Evolutionary conservation across 1,140 invertebrate genomes (phyloP).

Genomic region (Harlomillsia oculata): DNA sequence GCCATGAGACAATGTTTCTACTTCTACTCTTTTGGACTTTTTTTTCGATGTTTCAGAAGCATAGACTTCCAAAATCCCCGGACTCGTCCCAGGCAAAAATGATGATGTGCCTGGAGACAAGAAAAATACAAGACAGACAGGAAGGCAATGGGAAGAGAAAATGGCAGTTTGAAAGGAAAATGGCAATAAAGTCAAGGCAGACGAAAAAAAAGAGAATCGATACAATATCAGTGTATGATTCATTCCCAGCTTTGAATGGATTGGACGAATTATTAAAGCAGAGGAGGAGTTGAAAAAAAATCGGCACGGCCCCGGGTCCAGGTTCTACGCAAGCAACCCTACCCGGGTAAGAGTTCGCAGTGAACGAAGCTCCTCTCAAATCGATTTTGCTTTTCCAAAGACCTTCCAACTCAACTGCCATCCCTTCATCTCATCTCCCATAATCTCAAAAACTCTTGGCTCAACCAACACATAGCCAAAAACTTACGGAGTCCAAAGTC

Average conservation of each 20-base stretch:
- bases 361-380: constrained; percentile 26
- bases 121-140: background rate
- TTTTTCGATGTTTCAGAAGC: background rate
- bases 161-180: constrained; percentile 33
- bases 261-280: constrained; percentile 36
- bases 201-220: constrained; percentile 21
- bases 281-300: constrained; percentile 36
- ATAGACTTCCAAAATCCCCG: background rate
- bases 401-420: constrained; percentile 13
- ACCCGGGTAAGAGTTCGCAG: constrained; percentile 9
- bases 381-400: constrained; percentile 27
- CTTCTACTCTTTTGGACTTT: background rate
- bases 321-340: constrained; percentile 12
- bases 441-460: constrained; percentile 13
- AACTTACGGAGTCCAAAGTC: background rate
- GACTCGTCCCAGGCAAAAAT: background rate
- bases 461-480: no score
- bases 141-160: constrained; percentile 18
- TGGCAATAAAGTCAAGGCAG: constrained; percentile 27
- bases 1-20: no score
- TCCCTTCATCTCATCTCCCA: constrained; percentile 17
- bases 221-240: constrained; percentile 28
- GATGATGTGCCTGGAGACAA: background rate
- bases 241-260: constrained; percentile 32
- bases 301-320: constrained; percentile 11